Conservation (phyloP, 2,888 invertebrate species). For the Polia nebulosa region DNA sequence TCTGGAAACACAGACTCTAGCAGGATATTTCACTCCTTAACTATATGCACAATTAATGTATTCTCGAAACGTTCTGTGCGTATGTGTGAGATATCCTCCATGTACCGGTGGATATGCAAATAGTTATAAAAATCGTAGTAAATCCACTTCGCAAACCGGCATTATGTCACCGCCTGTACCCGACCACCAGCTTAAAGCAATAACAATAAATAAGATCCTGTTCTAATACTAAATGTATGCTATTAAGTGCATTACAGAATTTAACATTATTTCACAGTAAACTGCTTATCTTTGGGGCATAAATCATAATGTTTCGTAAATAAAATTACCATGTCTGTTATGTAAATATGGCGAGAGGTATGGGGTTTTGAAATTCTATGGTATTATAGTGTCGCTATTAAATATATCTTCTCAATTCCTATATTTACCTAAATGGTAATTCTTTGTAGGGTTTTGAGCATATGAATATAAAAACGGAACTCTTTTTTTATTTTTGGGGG, state of each 20-base stretch:
- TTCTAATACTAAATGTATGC: slow-evolving; percentile 51
- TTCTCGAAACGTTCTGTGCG: too few relatives aligned
- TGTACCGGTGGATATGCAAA: neutral
- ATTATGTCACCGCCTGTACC: neutral
- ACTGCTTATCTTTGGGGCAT: slow-evolving; percentile 56
- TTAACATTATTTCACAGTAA: slow-evolving; percentile 52
- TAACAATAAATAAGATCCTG: slow-evolving; percentile 51
- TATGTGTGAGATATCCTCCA: too few relatives aligned
- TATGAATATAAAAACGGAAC: too few relatives aligned
- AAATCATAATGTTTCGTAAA: slow-evolving; percentile 62
- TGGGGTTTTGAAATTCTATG: slow-evolving; percentile 33
- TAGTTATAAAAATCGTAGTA: neutral
- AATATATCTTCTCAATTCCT: neutral
- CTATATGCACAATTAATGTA: too few relatives aligned
- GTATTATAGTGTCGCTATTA: neutral
- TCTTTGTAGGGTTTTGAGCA: too few relatives aligned
- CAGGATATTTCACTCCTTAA: too few relatives aligned
- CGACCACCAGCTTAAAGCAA: slow-evolving; percentile 29
- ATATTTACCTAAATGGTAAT: neutral
- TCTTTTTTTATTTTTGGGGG: too few relatives aligned
- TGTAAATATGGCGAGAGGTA: slow-evolving; percentile 30
- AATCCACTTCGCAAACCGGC: neutral
- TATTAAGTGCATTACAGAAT: slow-evolving; percentile 55
- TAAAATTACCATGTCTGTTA: slow-evolving; percentile 51
- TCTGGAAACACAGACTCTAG: too few relatives aligned